Base-by-base conservation (phyloP, 2,888 invertebrate species). In the Drosophila aldrichi region DNA sequence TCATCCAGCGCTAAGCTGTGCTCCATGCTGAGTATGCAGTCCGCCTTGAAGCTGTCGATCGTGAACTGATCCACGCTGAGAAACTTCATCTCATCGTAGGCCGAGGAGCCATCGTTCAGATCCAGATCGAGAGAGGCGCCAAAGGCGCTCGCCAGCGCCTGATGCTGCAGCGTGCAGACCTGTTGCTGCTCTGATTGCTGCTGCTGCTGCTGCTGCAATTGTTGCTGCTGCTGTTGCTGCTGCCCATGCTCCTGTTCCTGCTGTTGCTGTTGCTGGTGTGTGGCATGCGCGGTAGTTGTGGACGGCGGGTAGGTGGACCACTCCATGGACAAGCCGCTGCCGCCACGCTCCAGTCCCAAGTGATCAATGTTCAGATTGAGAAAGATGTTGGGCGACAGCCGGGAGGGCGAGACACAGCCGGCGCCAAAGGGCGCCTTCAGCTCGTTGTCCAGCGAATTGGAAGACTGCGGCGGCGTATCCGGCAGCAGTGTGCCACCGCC, bases 11-110 rank as follows among this genome's bases (percentile, higher is more conserved):
- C 51, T 36, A 92, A 84, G n/a, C 88, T 79, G 63, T 93, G 93
- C 68, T 93, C 93, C 81, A 93, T 87, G 85, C 92, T 93, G 3
- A 93, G 81, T 18, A 93, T 93, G 70, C 93, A 93, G 69, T 93
- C 93, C 48, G 92, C 91, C 75, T 93, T 93, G 61, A 93, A 92
- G 76, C 91, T 92, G 40, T 93, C 93, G 72, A 93, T 93, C 72
- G 92, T 92, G 64, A 93, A 93, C 73, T 93, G 93, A 81, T 93
- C 93, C 58, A 93, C 93, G 77, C 92, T 92, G 51, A 93, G 89
- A 76, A 92, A 93, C 80, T 93, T 93, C 89, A 93, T 93, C 78
- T 92, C 93, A 58, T 93, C 93, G 62, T 93, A 93, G 40, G 92
- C 91, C 48, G 93, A 92, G 44, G 73, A 73, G 59, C 74, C 83